phyloP scores from a whole-genome alignment of 2,797 vertebrate species.

The Hyperoplus immaculatus region DNA sequence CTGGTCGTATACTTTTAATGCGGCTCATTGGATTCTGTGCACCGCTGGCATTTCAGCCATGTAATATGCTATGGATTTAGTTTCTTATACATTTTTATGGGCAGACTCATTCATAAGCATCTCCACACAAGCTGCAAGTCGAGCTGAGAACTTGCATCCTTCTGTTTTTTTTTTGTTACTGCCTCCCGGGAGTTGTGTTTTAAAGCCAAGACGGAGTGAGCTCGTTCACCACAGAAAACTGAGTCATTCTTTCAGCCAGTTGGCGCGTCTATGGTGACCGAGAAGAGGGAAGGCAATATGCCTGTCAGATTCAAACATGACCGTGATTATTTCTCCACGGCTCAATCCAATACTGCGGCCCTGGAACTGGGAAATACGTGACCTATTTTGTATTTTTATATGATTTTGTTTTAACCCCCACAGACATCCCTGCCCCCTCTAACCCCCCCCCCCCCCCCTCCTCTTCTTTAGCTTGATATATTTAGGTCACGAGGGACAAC shows the following conservation, averaged over 20 bases:
- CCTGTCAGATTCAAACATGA: constrained; percentile 61
- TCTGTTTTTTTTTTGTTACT: constrained; percentile 32
- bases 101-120: constrained; percentile 17
- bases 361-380: constrained; percentile 70
- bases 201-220: constrained; percentile 29
- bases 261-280: constrained; percentile 47
- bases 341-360: constrained; percentile 67
- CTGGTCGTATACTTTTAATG: constrained; percentile 48
- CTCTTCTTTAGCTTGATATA: constrained; percentile 79
- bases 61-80: constrained; percentile 36
- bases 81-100: constrained; percentile 39
- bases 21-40: constrained; percentile 39
- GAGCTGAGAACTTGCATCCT: constrained; percentile 5
- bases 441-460: not conserved
- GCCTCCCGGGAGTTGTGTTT: constrained; percentile 40
- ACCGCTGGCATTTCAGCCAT: constrained; percentile 12
- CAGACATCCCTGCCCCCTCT: not conserved
- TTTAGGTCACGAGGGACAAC: constrained; percentile 80
- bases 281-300: constrained; percentile 49
- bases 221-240: constrained; percentile 52
- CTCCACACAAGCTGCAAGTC: constrained; percentile 14
- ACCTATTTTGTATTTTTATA: constrained; percentile 73
- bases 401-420: constrained; percentile 52
- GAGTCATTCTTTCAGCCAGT: constrained; percentile 67
- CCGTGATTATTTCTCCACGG: constrained; percentile 62